These are phyloP conservation scores for Pristionchus japonicus DNA, from an alignment of 2,888 invertebrate species.

Conservation along the genomic window DNA sequence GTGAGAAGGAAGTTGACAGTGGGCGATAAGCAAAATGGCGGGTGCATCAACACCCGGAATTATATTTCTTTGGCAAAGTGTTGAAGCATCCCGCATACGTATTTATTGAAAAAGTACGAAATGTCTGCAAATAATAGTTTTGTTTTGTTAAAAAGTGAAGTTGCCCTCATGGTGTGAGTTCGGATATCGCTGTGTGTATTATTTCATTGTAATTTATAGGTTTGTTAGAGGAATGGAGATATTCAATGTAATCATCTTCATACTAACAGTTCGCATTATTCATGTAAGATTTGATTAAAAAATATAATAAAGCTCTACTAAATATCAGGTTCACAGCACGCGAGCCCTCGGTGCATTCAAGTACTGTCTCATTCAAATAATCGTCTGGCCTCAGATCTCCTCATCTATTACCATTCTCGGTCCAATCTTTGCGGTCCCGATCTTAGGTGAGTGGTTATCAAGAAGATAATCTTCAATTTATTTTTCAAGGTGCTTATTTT, in stretches of 20 bases:
- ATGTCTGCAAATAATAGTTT: too few relatives aligned
- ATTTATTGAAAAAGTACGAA: too few relatives aligned
- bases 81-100: too few relatives aligned
- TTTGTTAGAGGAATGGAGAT: not conserved
- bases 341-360: not conserved
- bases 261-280: not conserved
- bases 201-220: not conserved
- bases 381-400: not conserved
- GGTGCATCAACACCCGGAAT: too few relatives aligned
- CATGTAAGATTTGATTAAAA: not conserved
- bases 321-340: not conserved
- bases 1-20: too few relatives aligned
- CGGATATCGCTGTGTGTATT: too few relatives aligned
- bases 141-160: not conserved
- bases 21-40: too few relatives aligned
- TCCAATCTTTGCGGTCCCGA: not conserved
- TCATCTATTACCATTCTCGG: not conserved
- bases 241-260: not conserved
- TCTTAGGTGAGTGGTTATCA: not conserved
- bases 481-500: not conserved
- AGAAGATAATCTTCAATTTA: not conserved
- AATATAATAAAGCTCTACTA: too few relatives aligned
- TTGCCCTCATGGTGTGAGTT: not conserved
- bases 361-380: not conserved
- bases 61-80: too few relatives aligned